These are phyloP conservation scores for Parthenolecanium corni DNA, from an alignment of 2,888 invertebrate species.

Conservation along the genomic window DNA sequence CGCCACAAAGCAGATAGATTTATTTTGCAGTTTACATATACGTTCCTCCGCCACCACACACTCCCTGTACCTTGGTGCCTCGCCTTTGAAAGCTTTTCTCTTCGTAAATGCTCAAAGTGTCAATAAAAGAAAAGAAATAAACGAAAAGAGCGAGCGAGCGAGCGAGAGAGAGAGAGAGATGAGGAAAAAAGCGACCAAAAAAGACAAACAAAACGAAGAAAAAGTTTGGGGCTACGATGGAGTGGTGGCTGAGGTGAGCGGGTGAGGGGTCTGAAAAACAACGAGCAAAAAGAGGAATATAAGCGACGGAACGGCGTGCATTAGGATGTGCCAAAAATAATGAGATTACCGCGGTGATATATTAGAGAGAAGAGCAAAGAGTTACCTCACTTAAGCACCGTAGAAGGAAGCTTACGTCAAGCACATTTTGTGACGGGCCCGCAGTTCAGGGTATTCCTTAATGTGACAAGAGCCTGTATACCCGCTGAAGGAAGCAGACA, in stretches of 20 bases:
- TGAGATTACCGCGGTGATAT: conserved; percentile 27
- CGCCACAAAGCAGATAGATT: no score
- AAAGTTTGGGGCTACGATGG: conserved; percentile 1
- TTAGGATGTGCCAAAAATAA: conserved; percentile 28
- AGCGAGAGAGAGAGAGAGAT: background rate
- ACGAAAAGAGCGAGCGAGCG: background rate
- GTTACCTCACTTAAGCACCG: conserved; percentile 18
- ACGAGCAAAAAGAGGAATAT: conserved; percentile 15
- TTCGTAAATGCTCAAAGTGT: no score
- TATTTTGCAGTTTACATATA: no score
- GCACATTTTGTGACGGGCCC: conserved; percentile 23
- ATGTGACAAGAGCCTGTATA: conserved; percentile 23
- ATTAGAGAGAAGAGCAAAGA: conserved; percentile 27
- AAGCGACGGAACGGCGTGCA: conserved; percentile 16
- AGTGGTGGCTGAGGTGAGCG: no score
- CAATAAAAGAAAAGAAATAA: background rate
- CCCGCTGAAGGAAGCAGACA: conserved; percentile 23
- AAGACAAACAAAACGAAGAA: conserved; percentile 10
- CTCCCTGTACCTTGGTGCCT: no score
- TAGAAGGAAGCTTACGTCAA: conserved; percentile 25
- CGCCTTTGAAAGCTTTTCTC: no score
- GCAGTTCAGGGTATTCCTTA: conserved; percentile 24
- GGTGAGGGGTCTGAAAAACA: no score
- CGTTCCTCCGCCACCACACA: no score
- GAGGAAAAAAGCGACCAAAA: conserved; percentile 5